Evolutionary conservation across 1,140 invertebrate species (phyloP), one percentile per base, ranked within the genome.

Genomic region (Aphidius gifuensis): DNA sequence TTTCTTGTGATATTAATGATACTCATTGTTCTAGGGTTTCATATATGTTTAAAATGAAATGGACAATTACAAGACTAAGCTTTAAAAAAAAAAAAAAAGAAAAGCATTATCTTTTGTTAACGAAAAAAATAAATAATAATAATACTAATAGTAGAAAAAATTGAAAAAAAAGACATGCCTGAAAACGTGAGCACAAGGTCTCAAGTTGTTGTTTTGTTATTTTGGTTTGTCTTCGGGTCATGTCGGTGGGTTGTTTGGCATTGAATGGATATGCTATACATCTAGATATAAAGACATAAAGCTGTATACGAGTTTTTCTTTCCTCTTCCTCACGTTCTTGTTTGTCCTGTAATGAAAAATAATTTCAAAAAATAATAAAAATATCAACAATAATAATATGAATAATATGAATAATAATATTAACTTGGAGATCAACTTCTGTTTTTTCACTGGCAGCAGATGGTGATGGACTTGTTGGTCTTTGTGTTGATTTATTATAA

Each of bases 251-350:
- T 80, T 99, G 97, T 82, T 99, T 99, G 5, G 96, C 95, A 83
- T 99, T 99, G 82, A 99, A 99, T 6, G 97, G 97, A 85, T 99
- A 99, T 4, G 97, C 94, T 74, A 99, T 90, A 82, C 97, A 98
- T 78, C 97, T 85, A 66, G 96, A 96, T 68, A 99, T 93, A 81
- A 99, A 99, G 60, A 99, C 97, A 80, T 99, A 99, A 32, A 99
- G 82, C 77, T 99, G 97, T 48, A 99, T 88, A 57, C 92, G 86
- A 51, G 89, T 86, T 80, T 97, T 97, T 59, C 94, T 86, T 72
- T 97, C 93, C 75, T 96, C 93, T 81, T 97, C 94, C 72, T 96
- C 90, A 45, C 92, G 85, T 76, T 96, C 93, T 69, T 91, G 89
- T 71, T 89, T 89, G 62, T 92, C 92, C 88, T 92, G 68, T 40